Evolutionary conservation across 2,797 vertebrate species (phyloP).

Genomic region (Lacerta bilineata): DNA sequence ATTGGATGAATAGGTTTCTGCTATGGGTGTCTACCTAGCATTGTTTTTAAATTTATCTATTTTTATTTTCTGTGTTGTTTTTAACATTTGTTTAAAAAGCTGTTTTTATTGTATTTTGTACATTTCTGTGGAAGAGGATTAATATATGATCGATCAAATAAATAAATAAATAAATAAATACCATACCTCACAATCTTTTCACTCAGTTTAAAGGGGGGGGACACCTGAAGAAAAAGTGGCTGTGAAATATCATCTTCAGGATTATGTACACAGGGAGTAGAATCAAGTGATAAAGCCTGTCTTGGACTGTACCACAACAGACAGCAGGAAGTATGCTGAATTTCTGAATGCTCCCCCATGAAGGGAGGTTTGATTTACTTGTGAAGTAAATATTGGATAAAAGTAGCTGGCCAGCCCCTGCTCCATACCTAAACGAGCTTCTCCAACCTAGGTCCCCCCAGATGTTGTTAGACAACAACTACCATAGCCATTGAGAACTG

Average conservation of each 20-base stretch:
- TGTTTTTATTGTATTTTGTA: too few species aligned
- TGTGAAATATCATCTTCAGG: not conserved
- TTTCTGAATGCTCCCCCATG: not conserved
- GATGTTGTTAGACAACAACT: too few species aligned
- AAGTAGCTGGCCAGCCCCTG: not conserved
- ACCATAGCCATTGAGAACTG: too few species aligned
- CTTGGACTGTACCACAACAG: not conserved
- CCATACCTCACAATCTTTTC: not conserved
- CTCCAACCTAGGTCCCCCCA: too few species aligned
- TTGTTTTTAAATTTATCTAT: too few species aligned
- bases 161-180: not conserved
- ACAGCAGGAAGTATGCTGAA: not conserved
- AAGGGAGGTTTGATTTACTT: not conserved
- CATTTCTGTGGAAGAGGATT: too few species aligned
- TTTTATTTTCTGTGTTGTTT: too few species aligned
- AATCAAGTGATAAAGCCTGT: not conserved
- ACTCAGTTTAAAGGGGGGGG: not conserved
- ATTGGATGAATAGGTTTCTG: too few species aligned
- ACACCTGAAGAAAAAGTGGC: not conserved
- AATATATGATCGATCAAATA: too few species aligned
- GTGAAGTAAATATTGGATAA: not conserved
- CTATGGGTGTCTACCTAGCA: too few species aligned
- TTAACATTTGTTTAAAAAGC: too few species aligned
- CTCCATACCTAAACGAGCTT: not conserved
- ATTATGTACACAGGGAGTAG: not conserved